Evolutionary conservation across 2,797 vertebrate genomes (phyloP).

Genomic region (Poecile montanus): DNA sequence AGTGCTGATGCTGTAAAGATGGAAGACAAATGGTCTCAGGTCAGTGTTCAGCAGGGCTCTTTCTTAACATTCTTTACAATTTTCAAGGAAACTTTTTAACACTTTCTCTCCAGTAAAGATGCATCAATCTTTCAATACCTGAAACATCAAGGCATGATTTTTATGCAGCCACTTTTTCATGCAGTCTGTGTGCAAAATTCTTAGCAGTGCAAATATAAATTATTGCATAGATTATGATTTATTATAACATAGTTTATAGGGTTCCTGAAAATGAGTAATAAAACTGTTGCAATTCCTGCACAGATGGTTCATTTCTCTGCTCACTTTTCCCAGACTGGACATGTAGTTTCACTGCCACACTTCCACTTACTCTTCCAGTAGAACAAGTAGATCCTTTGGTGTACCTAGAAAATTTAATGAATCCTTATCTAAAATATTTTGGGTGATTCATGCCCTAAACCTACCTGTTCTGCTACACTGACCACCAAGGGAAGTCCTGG

Average conservation of each 20-base stretch:
- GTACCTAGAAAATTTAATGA: conserved; percentile 4
- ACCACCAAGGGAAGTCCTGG: conserved; percentile 22
- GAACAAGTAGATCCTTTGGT: conserved; percentile 13
- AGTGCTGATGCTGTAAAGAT: not conserved
- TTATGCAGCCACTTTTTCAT: not conserved
- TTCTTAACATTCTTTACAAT: not conserved
- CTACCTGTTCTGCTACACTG: conserved; percentile 21
- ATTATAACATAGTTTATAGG: not conserved
- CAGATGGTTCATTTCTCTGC: not conserved
- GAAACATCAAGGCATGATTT: not conserved
- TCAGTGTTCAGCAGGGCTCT: not conserved
- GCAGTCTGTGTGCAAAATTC: not conserved
- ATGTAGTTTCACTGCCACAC: not conserved
- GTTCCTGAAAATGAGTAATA: not conserved
- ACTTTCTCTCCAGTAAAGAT: not conserved
- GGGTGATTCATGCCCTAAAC: conserved; percentile 27
- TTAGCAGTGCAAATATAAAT: not conserved
- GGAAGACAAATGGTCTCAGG: not conserved
- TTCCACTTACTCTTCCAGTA: not conserved
- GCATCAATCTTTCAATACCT: not conserved
- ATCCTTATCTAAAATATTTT: conserved; percentile 17
- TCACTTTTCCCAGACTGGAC: not conserved
- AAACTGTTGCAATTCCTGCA: not conserved
- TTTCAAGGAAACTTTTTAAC: not conserved
- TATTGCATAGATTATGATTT: not conserved